Conservation (phyloP, 2,113 vertebrate genomes). For the Irena cyanogastra region DNA sequence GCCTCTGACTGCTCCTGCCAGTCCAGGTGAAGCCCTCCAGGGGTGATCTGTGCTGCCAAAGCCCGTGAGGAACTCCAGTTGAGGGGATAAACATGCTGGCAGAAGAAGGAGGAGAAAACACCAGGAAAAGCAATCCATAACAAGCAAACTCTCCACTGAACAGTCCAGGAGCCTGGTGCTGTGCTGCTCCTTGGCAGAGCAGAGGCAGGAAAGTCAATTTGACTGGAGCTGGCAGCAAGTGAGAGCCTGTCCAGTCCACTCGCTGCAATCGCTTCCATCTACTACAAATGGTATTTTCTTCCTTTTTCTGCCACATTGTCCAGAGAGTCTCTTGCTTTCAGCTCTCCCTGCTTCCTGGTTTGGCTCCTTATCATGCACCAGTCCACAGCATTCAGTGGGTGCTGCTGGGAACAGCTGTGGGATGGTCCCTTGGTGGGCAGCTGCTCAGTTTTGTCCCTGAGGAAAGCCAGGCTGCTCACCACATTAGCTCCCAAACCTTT, state of each 20-base stretch:
- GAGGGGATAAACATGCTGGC: neutral
- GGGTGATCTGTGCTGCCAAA: neutral
- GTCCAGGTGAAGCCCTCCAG: neutral
- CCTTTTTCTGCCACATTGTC: neutral
- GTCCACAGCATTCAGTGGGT: neutral
- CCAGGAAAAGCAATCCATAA: neutral
- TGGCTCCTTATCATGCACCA: neutral
- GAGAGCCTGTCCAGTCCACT: neutral
- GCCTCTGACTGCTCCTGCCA: neutral
- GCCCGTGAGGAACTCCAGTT: neutral
- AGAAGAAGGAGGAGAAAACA: neutral
- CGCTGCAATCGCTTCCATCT: neutral
- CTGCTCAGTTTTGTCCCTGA: neutral
- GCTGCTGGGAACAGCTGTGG: neutral
- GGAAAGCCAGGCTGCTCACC: neutral
- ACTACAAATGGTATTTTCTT: neutral
- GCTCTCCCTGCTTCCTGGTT: neutral
- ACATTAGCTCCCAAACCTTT: neutral
- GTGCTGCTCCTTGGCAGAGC: neutral
- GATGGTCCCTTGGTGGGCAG: neutral
- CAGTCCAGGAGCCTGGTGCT: neutral
- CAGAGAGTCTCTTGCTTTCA: neutral
- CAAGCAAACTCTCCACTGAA: neutral
- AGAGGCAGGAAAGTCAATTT: neutral
- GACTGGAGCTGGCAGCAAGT: neutral